A percentile compares a stretch with the other conserved stretches of the same genome.
Conservation (phyloP, 2,888 invertebrate genomes). For the Lycaena phlaeas region DNA sequence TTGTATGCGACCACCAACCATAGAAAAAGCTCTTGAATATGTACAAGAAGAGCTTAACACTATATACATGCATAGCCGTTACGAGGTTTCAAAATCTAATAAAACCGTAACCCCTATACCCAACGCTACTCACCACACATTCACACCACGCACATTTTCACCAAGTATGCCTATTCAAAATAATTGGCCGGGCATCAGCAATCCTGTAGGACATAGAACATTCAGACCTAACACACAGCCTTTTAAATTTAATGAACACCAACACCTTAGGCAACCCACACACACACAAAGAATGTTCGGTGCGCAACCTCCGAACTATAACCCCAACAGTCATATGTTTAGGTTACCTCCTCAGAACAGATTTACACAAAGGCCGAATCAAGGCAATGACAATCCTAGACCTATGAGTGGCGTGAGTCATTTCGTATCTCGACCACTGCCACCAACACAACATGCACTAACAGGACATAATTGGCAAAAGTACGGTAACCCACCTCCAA, state of each 20-base stretch:
- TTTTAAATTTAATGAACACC: neutral
- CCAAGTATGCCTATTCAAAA: neutral
- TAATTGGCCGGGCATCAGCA: neutral
- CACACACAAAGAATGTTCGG: neutral
- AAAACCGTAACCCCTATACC: neutral
- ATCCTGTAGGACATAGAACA: neutral
- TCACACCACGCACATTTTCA: neutral
- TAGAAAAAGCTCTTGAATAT: neutral
- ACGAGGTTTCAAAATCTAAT: neutral
- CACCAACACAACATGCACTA: constrained; percentile 11
- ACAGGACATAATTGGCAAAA: constrained; percentile 19
- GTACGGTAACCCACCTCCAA: constrained; percentile 20
- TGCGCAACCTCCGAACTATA: constrained; percentile 10
- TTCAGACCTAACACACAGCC: neutral
- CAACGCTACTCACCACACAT: neutral
- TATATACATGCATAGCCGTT: neutral
- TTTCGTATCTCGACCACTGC: constrained; percentile 4
- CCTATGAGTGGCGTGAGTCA: constrained; percentile 15
- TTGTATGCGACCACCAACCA: neutral
- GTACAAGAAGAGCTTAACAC: neutral
- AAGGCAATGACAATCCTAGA: neutral
- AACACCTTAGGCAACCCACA: neutral
- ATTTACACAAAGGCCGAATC: neutral
- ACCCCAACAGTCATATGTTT: constrained; percentile 9
- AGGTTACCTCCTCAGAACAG: constrained; percentile 1